phyloP scores from a whole-genome alignment of 1,140 invertebrate genomes.

The Chironomus striatipennis region DNA sequence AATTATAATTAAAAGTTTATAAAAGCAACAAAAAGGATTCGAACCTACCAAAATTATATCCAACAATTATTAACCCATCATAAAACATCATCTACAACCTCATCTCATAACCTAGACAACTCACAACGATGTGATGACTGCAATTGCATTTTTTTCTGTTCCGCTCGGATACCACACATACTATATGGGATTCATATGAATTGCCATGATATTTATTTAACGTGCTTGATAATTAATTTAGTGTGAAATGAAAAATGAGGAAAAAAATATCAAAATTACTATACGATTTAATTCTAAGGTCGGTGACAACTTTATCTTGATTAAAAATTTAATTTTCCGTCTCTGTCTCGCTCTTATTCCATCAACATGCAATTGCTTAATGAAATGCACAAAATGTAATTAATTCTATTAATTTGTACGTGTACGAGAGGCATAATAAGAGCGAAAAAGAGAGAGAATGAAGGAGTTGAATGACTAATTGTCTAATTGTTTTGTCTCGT shows the following conservation, averaged over 20 bases:
- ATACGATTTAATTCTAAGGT: background rate
- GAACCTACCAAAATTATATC: too few species aligned
- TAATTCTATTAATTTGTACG: background rate
- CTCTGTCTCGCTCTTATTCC: background rate
- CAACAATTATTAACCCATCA: too few species aligned
- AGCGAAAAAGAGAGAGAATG: background rate
- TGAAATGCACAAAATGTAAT: background rate
- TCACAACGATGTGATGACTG: too few species aligned
- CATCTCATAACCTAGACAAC: too few species aligned
- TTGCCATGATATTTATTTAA: background rate
- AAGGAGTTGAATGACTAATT: conserved; percentile 3
- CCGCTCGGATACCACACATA: too few species aligned
- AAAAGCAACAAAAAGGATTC: too few species aligned
- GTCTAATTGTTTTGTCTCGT: conserved; percentile 22
- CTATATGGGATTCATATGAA: background rate
- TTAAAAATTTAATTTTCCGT: background rate
- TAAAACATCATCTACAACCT: too few species aligned
- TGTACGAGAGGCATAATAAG: too few species aligned
- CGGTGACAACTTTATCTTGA: background rate
- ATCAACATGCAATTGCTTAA: background rate
- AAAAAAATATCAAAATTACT: background rate
- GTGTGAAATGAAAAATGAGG: conserved; percentile 8
- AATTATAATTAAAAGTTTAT: too few species aligned
- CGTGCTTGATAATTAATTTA: background rate
- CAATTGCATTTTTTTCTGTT: too few species aligned